A percentile compares a stretch with the other conserved stretches of the same genome.
These are phyloP conservation scores for Galerucella pusilla DNA, from an alignment of 2,888 invertebrate genomes.

Conservation along the genomic window DNA sequence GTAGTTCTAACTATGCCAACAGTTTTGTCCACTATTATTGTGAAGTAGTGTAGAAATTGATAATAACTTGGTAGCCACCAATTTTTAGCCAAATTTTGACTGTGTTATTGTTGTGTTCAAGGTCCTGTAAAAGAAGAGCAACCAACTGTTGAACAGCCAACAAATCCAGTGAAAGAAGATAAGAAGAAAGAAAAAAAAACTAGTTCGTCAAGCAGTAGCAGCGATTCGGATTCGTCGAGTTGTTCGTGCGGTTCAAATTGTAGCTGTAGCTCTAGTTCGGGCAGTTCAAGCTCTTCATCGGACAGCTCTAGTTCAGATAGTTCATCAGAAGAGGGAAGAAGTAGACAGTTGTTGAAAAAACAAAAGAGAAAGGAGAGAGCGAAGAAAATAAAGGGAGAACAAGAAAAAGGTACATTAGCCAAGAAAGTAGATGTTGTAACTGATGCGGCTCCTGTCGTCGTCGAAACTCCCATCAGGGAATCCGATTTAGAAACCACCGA, in stretches of 20 bases:
- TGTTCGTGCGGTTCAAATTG: constrained; percentile 88
- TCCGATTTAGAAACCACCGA: constrained; percentile 88
- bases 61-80: neutral
- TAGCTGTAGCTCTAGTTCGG: constrained; percentile 80
- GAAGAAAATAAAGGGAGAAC: constrained; percentile 57
- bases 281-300: constrained; percentile 64
- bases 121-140: constrained; percentile 30
- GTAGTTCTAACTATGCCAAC: no score
- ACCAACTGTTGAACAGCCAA: constrained; percentile 25
- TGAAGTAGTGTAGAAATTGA: no score
- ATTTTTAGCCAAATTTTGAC: neutral
- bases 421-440: constrained; percentile 67
- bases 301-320: constrained; percentile 71
- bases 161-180: constrained; percentile 30
- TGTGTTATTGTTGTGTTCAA: constrained; percentile 11
- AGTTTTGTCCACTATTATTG: no score
- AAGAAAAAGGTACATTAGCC: constrained; percentile 60
- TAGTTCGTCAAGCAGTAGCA: constrained; percentile 79
- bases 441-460: constrained; percentile 29
- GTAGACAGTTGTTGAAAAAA: constrained; percentile 64
- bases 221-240: constrained; percentile 78
- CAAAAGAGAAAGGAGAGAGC: constrained; percentile 61
- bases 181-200: constrained; percentile 63
- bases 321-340: constrained; percentile 70
- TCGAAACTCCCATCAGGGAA: constrained; percentile 77